Evolutionary conservation across 2,113 vertebrate species (phyloP).

Genomic region (Dascyllus trimaculatus): DNA sequence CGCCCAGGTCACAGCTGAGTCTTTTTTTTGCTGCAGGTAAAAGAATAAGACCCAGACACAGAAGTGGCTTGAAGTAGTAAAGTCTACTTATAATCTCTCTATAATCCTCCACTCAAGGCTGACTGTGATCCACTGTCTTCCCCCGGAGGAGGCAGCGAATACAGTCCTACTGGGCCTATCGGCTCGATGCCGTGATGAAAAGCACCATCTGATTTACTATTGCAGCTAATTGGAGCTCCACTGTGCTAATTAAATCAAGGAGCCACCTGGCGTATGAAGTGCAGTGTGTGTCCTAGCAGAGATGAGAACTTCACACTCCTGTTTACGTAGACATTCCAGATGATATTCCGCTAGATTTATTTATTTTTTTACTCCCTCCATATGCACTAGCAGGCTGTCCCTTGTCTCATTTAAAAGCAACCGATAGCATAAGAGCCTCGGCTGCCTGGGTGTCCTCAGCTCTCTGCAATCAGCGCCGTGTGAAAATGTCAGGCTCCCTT

Average conservation of each 20-base stretch:
- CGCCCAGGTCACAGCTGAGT: not conserved
- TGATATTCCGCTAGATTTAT: constrained; percentile 38
- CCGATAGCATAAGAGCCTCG: constrained; percentile 28
- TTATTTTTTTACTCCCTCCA: constrained; percentile 13
- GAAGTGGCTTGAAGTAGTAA: constrained; percentile 32
- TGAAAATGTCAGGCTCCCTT: constrained; percentile 89
- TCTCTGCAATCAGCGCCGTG: constrained; percentile 82
- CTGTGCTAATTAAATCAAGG: constrained; percentile 78
- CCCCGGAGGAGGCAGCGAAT: constrained; percentile 30
- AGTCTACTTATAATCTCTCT: constrained; percentile 45
- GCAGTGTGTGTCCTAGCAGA: constrained; percentile 18
- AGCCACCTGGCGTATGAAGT: constrained; percentile 58
- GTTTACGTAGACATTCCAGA: constrained; percentile 51
- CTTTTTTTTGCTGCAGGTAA: constrained; percentile 10
- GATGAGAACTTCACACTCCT: constrained; percentile 36
- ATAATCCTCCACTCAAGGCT: constrained; percentile 34
- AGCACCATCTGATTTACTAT: constrained; percentile 65
- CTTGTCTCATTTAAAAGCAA: constrained; percentile 77
- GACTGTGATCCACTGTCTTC: constrained; percentile 42
- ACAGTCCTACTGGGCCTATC: constrained; percentile 51
- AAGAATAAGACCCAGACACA: constrained; percentile 22
- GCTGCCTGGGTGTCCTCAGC: constrained; percentile 74
- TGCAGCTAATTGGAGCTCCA: constrained; percentile 67
- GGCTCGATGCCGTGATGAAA: constrained; percentile 59
- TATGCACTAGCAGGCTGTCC: constrained; percentile 14